Evolutionary conservation across 2,888 invertebrate genomes (phyloP), one percentile per base, ranked within the genome.

Genomic region (Drosophila neonasuta): DNA sequence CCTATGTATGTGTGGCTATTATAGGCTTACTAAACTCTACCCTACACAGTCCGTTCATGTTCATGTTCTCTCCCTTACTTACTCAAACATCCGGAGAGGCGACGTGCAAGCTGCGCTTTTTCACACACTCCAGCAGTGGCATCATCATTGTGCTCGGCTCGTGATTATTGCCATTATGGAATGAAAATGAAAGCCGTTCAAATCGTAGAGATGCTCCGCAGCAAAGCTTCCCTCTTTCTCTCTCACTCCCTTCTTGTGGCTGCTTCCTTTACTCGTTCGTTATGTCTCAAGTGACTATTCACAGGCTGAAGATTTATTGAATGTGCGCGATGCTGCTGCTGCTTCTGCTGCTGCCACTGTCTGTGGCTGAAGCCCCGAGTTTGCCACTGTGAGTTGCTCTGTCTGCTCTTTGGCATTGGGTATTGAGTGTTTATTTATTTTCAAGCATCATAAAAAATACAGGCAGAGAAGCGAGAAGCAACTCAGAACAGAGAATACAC

Each of bases 381-480:
- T 55, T 65, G 64, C 65, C 50, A 54, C 54, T 76, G 71, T 82
- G 57, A 64, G 82, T 70, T 71, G 60, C 63, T 74, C 71, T 69
- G 84, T 80, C 78, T 84, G 80, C 72, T 81, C 84, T 78, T 81
- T 82, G 85, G 78, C 76, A 82, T 82, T 69, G 79, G 63, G 80
- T 87, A 87, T 87, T 85, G 86, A 87, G 88, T 87, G 88, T 88
- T 88, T 87, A 87, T 88, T 87, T 87, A 88, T 88, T 87, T 87
- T 87, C 77, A 74, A 86, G 81, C 80, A 83, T 82, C 87, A 87
- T 86, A 88, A 86, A 87, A 85, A 78, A 80, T 80, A 74, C 71
- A 78, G 50, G 50, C 68, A 77, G 64, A 17, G 46, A 5, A 39
- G 36, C 13, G 39, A 41, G 13, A 45, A 59, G 58, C 24, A 59